Conservation (phyloP, 1,140 invertebrate species). For the Platyura marginata region DNA sequence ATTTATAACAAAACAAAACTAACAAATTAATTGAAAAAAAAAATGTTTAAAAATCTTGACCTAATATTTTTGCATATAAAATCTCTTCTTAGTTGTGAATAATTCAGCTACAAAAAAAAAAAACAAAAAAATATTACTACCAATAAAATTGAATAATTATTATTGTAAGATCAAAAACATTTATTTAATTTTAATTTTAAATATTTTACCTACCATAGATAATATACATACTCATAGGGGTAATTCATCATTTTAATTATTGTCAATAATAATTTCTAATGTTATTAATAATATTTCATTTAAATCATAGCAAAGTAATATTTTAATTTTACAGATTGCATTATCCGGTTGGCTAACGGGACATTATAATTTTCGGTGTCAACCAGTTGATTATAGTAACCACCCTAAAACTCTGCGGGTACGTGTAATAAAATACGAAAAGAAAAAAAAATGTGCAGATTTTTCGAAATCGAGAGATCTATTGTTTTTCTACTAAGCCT, state of each 20-base stretch:
- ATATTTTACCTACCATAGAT: background rate
- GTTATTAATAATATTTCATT: background rate
- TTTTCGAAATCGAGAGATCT: too few relatives aligned
- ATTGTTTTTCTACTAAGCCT: too few relatives aligned
- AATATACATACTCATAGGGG: background rate
- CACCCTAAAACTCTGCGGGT: slow-evolving; percentile 78
- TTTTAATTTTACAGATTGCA: slow-evolving; percentile 60
- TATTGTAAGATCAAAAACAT: background rate
- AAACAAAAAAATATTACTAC: too few relatives aligned
- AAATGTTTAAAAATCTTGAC: too few relatives aligned
- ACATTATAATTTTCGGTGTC: slow-evolving; percentile 84
- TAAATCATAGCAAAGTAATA: slow-evolving; percentile 3
- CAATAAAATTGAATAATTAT: background rate
- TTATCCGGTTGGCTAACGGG: slow-evolving; percentile 72
- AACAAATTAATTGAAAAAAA: too few relatives aligned
- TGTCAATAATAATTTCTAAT: background rate
- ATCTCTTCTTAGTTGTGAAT: too few relatives aligned
- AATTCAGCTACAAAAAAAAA: too few relatives aligned
- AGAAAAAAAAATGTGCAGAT: too few relatives aligned
- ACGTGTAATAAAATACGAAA: slow-evolving; percentile 20
- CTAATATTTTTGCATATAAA: too few relatives aligned
- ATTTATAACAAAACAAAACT: too few relatives aligned
- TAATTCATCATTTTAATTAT: background rate
- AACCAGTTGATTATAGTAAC: slow-evolving; percentile 85
- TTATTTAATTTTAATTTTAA: background rate